Conservation (phyloP, 2,113 vertebrate species). For the Cathartes aura region DNA sequence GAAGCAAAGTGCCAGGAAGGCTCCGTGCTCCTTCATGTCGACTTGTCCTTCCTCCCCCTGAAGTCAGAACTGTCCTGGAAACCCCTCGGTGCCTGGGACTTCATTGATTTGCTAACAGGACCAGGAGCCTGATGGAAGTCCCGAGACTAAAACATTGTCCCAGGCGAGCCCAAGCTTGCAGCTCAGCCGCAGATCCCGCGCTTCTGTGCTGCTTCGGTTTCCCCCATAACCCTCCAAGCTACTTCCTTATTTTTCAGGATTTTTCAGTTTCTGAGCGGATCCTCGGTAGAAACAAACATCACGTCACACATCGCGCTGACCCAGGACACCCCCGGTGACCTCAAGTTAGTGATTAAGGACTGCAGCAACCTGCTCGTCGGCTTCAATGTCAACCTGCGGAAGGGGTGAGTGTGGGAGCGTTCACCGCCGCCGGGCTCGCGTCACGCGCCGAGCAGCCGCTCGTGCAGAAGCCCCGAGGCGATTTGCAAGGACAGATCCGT, state of each 20-base stretch:
- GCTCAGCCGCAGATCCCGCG: accelerated
- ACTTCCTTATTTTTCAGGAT: neutral
- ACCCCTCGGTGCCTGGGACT: neutral
- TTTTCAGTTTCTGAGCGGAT: neutral
- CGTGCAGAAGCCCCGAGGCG: neutral
- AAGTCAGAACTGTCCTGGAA: neutral
- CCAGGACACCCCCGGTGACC: neutral
- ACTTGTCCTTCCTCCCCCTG: neutral
- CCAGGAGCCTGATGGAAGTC: neutral
- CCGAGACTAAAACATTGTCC: neutral
- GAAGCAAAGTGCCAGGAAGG: neutral
- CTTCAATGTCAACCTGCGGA: neutral
- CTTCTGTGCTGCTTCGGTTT: neutral
- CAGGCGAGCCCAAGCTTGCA: accelerated
- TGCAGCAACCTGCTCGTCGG: neutral
- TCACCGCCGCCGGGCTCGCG: accelerated
- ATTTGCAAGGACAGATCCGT: neutral
- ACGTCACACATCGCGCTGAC: neutral
- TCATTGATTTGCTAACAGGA: neutral
- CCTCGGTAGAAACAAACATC: constrained; percentile 17
- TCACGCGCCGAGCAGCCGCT: neutral
- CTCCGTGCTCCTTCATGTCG: neutral
- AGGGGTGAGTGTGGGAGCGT: neutral
- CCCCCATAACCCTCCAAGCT: accelerated
- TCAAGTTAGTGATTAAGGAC: constrained; percentile 3